phyloP scores from a whole-genome alignment of 1,140 invertebrate genomes.

The Dolichoris vasculosae region DNA sequence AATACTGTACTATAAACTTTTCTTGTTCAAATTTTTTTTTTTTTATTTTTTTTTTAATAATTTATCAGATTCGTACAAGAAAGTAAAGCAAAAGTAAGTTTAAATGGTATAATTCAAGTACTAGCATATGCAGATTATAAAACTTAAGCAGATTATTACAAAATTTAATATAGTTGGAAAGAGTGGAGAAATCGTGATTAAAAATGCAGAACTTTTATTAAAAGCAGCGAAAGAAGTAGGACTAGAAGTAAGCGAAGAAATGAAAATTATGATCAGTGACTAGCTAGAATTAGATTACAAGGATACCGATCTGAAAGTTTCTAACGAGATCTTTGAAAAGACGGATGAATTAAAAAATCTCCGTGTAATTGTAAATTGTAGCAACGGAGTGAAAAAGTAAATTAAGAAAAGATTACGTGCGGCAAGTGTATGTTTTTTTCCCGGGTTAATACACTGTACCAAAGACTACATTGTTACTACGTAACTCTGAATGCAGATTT shows the following conservation, averaged over 20 bases:
- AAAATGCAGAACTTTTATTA: slow-evolving; percentile 16
- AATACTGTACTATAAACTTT: too few species aligned
- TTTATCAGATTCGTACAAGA: not conserved
- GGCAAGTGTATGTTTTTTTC: not conserved
- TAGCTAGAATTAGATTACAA: not conserved
- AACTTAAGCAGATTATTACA: not conserved
- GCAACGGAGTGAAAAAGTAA: not conserved
- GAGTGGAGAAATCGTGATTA: not conserved
- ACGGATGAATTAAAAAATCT: not conserved
- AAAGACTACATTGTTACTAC: not conserved
- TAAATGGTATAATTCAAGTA: not conserved
- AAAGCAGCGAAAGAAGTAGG: not conserved
- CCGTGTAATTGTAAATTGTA: not conserved
- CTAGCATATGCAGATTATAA: not conserved
- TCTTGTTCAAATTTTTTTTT: too few species aligned
- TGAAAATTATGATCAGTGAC: not conserved
- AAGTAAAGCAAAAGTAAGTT: not conserved
- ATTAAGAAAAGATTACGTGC: not conserved
- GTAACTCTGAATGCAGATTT: not conserved
- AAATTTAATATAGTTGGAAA: not conserved
- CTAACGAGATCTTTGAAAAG: not conserved
- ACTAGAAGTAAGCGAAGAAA: not conserved
- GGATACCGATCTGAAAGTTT: not conserved
- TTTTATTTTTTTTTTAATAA: not conserved
- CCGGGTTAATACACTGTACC: not conserved